Evolutionary conservation across 2,888 invertebrate species (phyloP).

Genomic region (Erebia palarica): DNA sequence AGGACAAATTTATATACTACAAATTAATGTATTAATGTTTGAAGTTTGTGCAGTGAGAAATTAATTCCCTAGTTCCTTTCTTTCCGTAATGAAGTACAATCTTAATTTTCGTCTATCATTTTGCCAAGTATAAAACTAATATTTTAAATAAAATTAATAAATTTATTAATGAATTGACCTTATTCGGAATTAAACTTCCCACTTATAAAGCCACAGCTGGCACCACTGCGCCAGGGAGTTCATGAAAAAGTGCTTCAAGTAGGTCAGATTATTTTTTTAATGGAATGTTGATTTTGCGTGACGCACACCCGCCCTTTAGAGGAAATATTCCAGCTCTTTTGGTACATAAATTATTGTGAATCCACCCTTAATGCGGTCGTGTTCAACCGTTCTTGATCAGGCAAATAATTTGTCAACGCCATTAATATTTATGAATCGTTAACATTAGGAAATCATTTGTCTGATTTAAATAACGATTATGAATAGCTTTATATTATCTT

Average conservation of each 20-base stretch:
- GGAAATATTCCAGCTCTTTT: slow-evolving; percentile 61
- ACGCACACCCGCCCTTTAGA: slow-evolving; percentile 52
- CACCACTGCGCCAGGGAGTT: not conserved
- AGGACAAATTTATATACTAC: no score
- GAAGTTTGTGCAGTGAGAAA: no score
- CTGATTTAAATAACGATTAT: slow-evolving; percentile 27
- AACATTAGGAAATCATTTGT: slow-evolving; percentile 39
- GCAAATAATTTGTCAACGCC: slow-evolving; percentile 58
- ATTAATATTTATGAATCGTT: slow-evolving; percentile 41
- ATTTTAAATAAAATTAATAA: no score
- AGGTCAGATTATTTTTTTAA: slow-evolving; percentile 14
- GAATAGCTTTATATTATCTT: not conserved
- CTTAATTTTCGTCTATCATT: no score
- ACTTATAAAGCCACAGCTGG: no score
- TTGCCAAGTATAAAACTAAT: no score
- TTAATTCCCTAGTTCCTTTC: no score
- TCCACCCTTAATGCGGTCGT: slow-evolving; percentile 60
- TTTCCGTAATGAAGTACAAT: no score
- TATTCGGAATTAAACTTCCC: no score
- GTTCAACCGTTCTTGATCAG: slow-evolving; percentile 65
- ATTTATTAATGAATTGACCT: no score
- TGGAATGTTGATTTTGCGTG: slow-evolving; percentile 76
- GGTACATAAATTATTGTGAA: slow-evolving; percentile 71
- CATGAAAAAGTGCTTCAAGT: slow-evolving; percentile 9
- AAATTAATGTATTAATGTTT: no score